phyloP scores from a whole-genome alignment of 2,113 vertebrate species.

The Petrocephalus microphthalmus region DNA sequence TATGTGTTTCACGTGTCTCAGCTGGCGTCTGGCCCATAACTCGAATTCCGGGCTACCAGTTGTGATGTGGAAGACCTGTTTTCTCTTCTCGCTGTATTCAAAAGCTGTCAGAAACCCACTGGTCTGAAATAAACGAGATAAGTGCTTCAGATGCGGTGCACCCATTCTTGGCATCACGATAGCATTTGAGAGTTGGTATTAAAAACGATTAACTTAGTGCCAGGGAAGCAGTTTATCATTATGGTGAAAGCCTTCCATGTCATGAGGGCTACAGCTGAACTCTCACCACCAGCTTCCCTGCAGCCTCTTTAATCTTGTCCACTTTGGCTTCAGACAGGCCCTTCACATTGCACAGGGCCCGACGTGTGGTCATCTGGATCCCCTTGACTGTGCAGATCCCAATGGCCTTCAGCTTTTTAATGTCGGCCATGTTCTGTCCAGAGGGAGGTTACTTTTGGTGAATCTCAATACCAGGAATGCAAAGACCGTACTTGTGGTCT shows the following conservation, averaged over 20 bases:
- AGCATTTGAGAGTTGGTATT: neutral
- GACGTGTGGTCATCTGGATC: conserved; percentile 95
- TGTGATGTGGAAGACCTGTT: conserved; percentile 88
- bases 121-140: conserved; percentile 57
- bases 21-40: conserved; percentile 56
- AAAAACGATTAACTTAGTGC: neutral
- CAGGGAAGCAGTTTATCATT: neutral
- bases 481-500: no score
- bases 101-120: conserved; percentile 91
- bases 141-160: neutral
- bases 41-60: conserved; percentile 97
- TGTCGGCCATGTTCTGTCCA: conserved; percentile 85
- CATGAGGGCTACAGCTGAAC: neutral
- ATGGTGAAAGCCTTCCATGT: neutral
- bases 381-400: conserved; percentile 96
- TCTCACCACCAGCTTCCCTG: conserved; percentile 89
- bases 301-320: conserved; percentile 98
- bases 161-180: neutral
- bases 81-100: conserved; percentile 86
- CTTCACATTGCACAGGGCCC: conserved; percentile 86
- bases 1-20: neutral
- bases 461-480: no score
- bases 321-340: conserved; percentile 96
- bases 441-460: neutral
- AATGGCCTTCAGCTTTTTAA: conserved; percentile 91